Percentiles rank a stretch among this genome's conserved stretches.
These are phyloP conservation scores for Drosophila glabriapex DNA, from an alignment of 2,888 invertebrate genomes.

Conservation along the genomic window DNA sequence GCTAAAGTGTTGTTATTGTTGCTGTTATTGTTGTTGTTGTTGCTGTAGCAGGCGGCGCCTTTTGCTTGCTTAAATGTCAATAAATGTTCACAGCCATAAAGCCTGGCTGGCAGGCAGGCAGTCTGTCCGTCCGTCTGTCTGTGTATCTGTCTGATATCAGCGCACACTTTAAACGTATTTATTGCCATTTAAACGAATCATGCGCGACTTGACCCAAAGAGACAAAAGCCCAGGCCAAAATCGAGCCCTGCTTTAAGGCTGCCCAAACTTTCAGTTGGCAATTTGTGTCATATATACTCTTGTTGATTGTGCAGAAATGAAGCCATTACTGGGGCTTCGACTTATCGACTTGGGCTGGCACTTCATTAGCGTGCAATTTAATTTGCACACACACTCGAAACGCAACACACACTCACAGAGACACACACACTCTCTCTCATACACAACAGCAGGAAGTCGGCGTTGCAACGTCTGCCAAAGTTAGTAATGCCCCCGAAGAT, in stretches of 20 bases:
- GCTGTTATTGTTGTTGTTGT: conserved; percentile 19
- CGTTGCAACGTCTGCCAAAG: conserved; percentile 40
- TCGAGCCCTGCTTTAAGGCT: conserved; percentile 23
- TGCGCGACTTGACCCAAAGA: conserved; percentile 54
- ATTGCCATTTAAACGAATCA: conserved; percentile 62
- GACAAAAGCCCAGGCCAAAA: conserved; percentile 6
- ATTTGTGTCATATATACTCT: conserved; percentile 71
- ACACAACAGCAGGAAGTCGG: conserved; percentile 66
- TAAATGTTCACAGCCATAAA: conserved; percentile 53
- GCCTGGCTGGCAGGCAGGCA: neutral
- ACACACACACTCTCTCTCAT: neutral
- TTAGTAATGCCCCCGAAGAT: conserved; percentile 53
- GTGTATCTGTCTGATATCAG: conserved; percentile 50
- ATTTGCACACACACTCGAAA: conserved; percentile 72
- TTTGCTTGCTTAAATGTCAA: conserved; percentile 74
- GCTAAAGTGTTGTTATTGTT: conserved; percentile 9
- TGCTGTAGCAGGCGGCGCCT: conserved; percentile 65
- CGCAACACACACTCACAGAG: conserved; percentile 18
- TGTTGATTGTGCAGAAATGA: conserved; percentile 51
- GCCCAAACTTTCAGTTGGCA: conserved; percentile 53
- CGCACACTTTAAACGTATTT: conserved; percentile 62
- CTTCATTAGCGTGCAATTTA: conserved; percentile 80
- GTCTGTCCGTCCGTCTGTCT: neutral
- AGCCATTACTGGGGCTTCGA: conserved; percentile 39
- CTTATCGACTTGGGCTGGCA: conserved; percentile 42